Conservation (phyloP, 2,888 invertebrate genomes). For the Eulithis prunata region DNA sequence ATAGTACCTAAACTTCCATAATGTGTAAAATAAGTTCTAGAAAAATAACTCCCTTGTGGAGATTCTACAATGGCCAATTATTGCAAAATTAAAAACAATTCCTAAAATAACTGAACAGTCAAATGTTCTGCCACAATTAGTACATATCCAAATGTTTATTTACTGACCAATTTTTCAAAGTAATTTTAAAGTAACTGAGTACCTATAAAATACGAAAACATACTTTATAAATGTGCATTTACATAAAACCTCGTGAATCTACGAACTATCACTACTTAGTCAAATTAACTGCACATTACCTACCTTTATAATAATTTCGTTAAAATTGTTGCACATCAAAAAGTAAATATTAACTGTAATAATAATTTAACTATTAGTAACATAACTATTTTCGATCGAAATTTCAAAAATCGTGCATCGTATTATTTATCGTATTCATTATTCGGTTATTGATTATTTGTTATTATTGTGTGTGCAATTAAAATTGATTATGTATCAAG, state of each 20-base stretch:
- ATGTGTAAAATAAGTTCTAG: conserved; percentile 39
- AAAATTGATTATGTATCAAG: conserved; percentile 23
- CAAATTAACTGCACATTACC: conserved; percentile 17
- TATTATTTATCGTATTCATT: conserved; percentile 28
- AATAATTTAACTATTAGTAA: conserved; percentile 38
- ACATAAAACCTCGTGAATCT: conserved; percentile 26
- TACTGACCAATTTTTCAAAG: conserved; percentile 2
- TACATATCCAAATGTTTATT: conserved; percentile 1
- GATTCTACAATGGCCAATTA: conserved; percentile 30
- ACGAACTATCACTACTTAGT: conserved; percentile 13
- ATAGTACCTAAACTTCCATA: conserved; percentile 45
- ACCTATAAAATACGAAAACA: conserved; percentile 26
- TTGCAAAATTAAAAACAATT: conserved; percentile 19
- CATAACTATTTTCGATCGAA: conserved; percentile 40
- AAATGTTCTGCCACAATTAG: neutral
- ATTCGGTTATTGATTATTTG: conserved; percentile 29
- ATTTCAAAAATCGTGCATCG: conserved; percentile 37
- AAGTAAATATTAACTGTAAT: conserved; percentile 27
- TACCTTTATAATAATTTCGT: conserved; percentile 19
- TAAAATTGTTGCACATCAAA: conserved; percentile 23
- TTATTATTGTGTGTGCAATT: conserved; percentile 32
- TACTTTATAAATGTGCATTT: conserved; percentile 24
- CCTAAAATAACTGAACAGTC: conserved; percentile 5
- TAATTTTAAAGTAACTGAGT: neutral
- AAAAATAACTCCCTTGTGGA: conserved; percentile 32